phyloP scores from a whole-genome alignment of 2,888 invertebrate species.

The Microplitis deprimator region DNA sequence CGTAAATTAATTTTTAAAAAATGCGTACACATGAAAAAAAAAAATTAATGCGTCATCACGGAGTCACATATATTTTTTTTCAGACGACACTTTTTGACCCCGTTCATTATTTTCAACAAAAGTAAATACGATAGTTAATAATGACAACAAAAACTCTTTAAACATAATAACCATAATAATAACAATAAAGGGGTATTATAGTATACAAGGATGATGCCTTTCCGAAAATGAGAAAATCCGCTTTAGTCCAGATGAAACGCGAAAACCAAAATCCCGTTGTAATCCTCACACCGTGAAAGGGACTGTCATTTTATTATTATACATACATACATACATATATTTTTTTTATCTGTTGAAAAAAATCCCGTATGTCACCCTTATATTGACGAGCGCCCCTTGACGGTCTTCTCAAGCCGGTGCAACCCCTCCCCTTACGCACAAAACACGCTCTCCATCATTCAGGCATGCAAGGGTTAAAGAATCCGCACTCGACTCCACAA shows the following conservation, averaged over 20 bases:
- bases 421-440: slow-evolving; percentile 56
- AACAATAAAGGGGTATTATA: not conserved
- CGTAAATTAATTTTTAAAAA: slow-evolving; percentile 12
- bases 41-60: slow-evolving; percentile 64
- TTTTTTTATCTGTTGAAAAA: slow-evolving; percentile 48
- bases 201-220: not conserved
- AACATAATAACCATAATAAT: not conserved
- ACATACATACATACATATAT: slow-evolving; percentile 42
- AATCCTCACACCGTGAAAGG: slow-evolving; percentile 67
- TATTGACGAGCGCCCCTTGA: slow-evolving; percentile 46
- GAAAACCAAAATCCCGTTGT: slow-evolving; percentile 71
- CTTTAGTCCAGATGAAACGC: slow-evolving; percentile 67
- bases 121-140: not conserved
- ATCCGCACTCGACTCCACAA: slow-evolving; percentile 70
- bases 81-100: slow-evolving; percentile 14
- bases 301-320: slow-evolving; percentile 48
- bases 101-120: slow-evolving; percentile 3
- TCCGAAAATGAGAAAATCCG: slow-evolving; percentile 69
- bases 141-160: not conserved
- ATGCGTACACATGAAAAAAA: slow-evolving; percentile 22
- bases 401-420: slow-evolving; percentile 48
- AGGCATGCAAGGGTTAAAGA: slow-evolving; percentile 29
- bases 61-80: slow-evolving; percentile 45
- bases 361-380: slow-evolving; percentile 54
- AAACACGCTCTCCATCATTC: slow-evolving; percentile 44